phyloP scores from a whole-genome alignment of 2,113 vertebrate genomes.

The Meleagris gallopavo region DNA sequence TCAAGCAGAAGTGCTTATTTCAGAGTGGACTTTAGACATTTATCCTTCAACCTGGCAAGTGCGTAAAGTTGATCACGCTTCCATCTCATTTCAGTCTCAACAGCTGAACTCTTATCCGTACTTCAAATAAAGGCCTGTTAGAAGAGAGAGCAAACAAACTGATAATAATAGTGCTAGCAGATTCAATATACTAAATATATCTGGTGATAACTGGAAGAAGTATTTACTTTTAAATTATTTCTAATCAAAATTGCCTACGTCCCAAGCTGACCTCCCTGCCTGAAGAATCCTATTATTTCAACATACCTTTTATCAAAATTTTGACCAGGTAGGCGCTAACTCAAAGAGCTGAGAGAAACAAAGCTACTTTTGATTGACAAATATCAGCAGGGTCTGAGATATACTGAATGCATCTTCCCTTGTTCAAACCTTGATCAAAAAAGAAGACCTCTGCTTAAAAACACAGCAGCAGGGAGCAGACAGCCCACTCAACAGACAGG shows the following conservation, averaged over 20 bases:
- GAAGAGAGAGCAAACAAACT: slow-evolving; percentile 11
- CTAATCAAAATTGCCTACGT: not conserved
- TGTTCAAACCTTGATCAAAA: not conserved
- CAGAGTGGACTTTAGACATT: not conserved
- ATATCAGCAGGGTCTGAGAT: not conserved
- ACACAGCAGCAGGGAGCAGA: not conserved
- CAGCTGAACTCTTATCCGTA: not conserved
- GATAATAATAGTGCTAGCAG: not conserved
- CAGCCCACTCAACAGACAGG: not conserved
- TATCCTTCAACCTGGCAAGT: not conserved
- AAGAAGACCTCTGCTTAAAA: not conserved
- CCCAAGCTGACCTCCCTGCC: not conserved
- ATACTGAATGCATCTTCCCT: fast-evolving
- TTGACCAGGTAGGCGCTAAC: not conserved
- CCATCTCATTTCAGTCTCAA: not conserved
- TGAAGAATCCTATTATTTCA: not conserved
- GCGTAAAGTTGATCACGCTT: not conserved
- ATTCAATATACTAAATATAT: not conserved
- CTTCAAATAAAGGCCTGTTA: not conserved
- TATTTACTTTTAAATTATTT: not conserved
- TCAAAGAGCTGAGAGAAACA: not conserved
- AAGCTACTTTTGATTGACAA: not conserved
- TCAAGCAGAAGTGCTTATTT: not conserved
- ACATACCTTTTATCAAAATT: not conserved
- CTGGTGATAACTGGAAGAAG: not conserved